Base-by-base conservation (phyloP, 2,888 invertebrate genomes). In the Apamea epomidion region DNA sequence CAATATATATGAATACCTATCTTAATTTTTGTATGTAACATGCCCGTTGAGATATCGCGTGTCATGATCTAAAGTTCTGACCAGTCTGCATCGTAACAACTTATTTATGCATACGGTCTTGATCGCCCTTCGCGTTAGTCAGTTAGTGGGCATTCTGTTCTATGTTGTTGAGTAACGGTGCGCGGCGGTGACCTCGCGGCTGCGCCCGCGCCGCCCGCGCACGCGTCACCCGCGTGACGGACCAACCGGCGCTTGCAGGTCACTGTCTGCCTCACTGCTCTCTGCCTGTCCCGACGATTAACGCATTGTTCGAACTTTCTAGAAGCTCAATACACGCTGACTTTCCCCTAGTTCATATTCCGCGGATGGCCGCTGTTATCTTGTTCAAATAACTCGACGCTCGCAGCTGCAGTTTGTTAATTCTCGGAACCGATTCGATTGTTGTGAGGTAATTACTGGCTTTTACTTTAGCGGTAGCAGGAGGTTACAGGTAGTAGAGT, bases 301-400 rank as follows among this genome's bases (percentile, higher is more conserved):
- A 90, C 91, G 92, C 90, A 90, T 90, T 90, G 90, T 89, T 87
- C 88, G 89, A 90, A 93, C 93, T 93, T 93, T 93, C 93, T 93
- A 93, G 91, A 92, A 92, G 90, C 90, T 89, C 87, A 79, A 83
- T 80, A 74, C 82, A 81, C 85, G 85, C 73, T 78, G 85, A 87
- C 92, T 92, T 92, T 92, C 92, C 89, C 89, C 87, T 87, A 86
- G 80, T 86, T 86, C 88, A 85, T 85, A 91, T 86, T 84, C 88
- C 83, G 84, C 87, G 82, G 88, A 78, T 86, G 83, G 64, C 80
- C 77, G 82, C 82, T 83, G 80, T 80, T 83, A 85, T 89, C 87
- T 87, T 82, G 81, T 84, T 80, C 83, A 88, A 90, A 87, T 81
- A 84, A 86, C 88, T 81, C 76, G 83, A 68, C 83, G 82, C 81